These are phyloP conservation scores for Norana najaformis DNA, from an alignment of 2,888 invertebrate species.

Conservation along the genomic window DNA sequence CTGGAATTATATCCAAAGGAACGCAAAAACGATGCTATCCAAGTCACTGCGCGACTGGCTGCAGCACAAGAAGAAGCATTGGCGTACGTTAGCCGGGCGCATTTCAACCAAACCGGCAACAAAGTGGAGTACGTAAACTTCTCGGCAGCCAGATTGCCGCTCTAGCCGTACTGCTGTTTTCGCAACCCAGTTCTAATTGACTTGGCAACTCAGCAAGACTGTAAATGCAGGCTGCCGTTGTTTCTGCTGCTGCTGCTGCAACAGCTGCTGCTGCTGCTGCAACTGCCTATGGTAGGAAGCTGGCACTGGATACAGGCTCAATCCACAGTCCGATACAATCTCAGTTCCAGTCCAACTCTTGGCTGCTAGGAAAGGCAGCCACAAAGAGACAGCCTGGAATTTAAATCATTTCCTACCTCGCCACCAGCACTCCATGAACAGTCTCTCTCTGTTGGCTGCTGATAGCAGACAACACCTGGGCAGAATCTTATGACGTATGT, in stretches of 20 bases:
- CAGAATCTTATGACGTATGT: slow-evolving; percentile 2
- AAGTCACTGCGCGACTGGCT: not conserved
- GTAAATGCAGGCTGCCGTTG: not conserved
- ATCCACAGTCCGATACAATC: not conserved
- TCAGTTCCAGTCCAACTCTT: not conserved
- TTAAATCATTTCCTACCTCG: not conserved
- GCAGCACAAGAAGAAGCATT: not conserved
- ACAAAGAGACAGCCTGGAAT: not conserved
- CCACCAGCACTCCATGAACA: not conserved
- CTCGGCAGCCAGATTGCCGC: slow-evolving; percentile 3
- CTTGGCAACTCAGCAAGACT: slow-evolving; percentile 26
- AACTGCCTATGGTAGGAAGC: not conserved
- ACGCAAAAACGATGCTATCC: not conserved
- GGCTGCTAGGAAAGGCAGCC: not conserved
- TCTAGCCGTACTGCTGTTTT: slow-evolving; percentile 17
- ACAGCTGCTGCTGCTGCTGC: not conserved
- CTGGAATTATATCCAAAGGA: not conserved
- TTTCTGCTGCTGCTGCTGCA: not conserved
- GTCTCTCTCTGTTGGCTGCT: not conserved
- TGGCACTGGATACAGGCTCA: slow-evolving; percentile 19
- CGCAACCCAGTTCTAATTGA: slow-evolving; percentile 23
- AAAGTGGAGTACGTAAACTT: slow-evolving; percentile 17
- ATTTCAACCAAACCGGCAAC: not conserved
- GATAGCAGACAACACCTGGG: not conserved
- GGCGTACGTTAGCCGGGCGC: not conserved